phyloP scores from a whole-genome alignment of 2,797 vertebrate species.

The Melanotaenia trifasciata region DNA sequence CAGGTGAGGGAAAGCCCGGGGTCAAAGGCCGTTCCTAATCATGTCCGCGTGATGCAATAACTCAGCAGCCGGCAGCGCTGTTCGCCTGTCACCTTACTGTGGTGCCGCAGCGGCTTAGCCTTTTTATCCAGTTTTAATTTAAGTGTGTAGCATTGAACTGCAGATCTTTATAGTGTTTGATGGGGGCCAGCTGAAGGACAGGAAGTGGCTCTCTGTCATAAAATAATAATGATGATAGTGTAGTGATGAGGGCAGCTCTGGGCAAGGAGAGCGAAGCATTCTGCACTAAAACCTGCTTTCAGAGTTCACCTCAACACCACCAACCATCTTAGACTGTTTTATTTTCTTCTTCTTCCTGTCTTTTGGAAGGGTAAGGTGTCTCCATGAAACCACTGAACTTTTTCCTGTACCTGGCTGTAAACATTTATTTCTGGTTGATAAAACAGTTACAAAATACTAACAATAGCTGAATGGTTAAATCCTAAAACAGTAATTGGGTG shows the following conservation, averaged over 20 bases:
- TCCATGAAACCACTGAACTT: no score
- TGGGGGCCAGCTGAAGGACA: conserved; percentile 72
- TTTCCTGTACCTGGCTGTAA: no score
- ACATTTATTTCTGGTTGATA: no score
- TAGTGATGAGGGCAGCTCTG: conserved; percentile 8
- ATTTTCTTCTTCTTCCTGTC: no score
- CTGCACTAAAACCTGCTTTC: neutral
- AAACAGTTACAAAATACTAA: no score
- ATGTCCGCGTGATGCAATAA: conserved; percentile 38
- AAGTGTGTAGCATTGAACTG: conserved; percentile 11
- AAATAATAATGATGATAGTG: conserved; percentile 43
- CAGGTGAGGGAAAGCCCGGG: conserved; percentile 11
- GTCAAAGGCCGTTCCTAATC: conserved; percentile 61
- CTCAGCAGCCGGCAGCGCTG: conserved; percentile 37
- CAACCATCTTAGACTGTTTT: no score
- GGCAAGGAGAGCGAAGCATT: conserved; percentile 19
- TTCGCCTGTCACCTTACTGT: conserved; percentile 39
- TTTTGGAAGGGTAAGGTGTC: no score
- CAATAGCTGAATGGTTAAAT: no score
- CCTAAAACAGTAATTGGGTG: no score
- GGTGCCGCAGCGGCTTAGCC: conserved; percentile 41
- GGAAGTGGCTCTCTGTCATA: conserved; percentile 28
- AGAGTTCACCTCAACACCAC: neutral
- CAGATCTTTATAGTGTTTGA: conserved; percentile 28
- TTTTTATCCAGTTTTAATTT: conserved; percentile 68